phyloP scores from a whole-genome alignment of 2,888 invertebrate species.

The Frankliniella intonsa region DNA sequence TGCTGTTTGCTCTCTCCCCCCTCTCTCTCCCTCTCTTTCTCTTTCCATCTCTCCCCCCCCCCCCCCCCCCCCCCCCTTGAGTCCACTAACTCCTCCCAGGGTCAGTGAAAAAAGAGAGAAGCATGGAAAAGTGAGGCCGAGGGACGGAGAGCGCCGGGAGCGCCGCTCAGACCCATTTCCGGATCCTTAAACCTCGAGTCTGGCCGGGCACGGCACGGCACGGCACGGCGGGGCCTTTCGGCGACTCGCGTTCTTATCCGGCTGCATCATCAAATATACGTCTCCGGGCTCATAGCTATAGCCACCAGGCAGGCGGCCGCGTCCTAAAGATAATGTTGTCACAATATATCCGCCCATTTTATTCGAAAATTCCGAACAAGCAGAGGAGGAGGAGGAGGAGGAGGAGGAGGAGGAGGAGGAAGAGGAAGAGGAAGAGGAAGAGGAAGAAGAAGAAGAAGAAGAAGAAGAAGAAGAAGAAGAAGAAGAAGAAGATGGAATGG shows the following conservation, averaged over 20 bases:
- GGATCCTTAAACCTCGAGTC: neutral
- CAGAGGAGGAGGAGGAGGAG: no score
- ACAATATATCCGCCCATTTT: neutral
- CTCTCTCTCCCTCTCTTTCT: neutral
- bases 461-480: no score
- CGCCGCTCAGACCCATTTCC: neutral
- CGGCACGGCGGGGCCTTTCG: neutral
- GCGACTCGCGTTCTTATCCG: neutral
- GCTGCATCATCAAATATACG: conserved; percentile 18
- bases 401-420: no score
- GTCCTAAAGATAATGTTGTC: conserved; percentile 17
- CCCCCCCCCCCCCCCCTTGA: neutral
- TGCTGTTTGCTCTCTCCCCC: neutral
- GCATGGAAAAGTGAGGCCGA: no score
- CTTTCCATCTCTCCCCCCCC: neutral
- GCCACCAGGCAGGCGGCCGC: neutral
- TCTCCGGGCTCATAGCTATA: neutral
- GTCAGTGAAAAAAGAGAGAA: no score
- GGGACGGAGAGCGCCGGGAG: neutral
- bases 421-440: no score
- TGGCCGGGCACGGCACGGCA: neutral
- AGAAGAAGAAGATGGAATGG: no score
- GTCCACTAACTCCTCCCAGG: no score
- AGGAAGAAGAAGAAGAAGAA: no score
- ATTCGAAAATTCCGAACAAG: neutral